Evolutionary conservation across 2,113 vertebrate species (phyloP).

Genomic region (Mobula hypostoma): DNA sequence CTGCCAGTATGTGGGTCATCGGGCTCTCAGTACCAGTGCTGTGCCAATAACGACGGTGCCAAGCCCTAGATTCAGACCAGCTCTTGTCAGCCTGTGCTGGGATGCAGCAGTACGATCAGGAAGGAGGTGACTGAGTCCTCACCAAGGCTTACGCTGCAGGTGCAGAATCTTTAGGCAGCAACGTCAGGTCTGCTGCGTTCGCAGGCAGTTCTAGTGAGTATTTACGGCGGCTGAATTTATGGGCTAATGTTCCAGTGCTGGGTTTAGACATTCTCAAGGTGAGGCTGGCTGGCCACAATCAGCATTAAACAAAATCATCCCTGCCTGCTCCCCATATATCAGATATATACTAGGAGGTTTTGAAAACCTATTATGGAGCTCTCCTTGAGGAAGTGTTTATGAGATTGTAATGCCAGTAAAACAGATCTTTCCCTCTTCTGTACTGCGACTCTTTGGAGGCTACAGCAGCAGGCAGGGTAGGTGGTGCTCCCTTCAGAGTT

Average conservation of each 20-base stretch:
- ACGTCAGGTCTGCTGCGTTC: slow-evolving; percentile 53
- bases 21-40: neutral
- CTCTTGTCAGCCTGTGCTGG: neutral
- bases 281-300: slow-evolving; percentile 70
- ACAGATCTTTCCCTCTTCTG: slow-evolving; percentile 59
- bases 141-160: neutral
- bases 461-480: neutral
- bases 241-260: slow-evolving; percentile 62
- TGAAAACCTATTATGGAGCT: slow-evolving; percentile 76
- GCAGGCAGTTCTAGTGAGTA: slow-evolving; percentile 61
- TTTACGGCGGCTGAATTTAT: slow-evolving; percentile 71
- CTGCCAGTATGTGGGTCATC: slow-evolving; percentile 20
- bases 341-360: slow-evolving; percentile 76
- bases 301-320: slow-evolving; percentile 69
- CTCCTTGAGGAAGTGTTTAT: slow-evolving; percentile 77
- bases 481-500: neutral
- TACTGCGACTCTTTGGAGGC: slow-evolving; percentile 46
- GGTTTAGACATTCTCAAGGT: slow-evolving; percentile 70
- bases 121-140: slow-evolving; percentile 24
- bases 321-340: slow-evolving; percentile 64
- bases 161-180: slow-evolving; percentile 39
- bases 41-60: neutral
- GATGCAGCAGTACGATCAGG: slow-evolving; percentile 1
- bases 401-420: slow-evolving; percentile 69
- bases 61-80: slow-evolving; percentile 19